Evolutionary conservation across 2,888 invertebrate genomes (phyloP).

Genomic region (Dromius quadrimaculatus): DNA sequence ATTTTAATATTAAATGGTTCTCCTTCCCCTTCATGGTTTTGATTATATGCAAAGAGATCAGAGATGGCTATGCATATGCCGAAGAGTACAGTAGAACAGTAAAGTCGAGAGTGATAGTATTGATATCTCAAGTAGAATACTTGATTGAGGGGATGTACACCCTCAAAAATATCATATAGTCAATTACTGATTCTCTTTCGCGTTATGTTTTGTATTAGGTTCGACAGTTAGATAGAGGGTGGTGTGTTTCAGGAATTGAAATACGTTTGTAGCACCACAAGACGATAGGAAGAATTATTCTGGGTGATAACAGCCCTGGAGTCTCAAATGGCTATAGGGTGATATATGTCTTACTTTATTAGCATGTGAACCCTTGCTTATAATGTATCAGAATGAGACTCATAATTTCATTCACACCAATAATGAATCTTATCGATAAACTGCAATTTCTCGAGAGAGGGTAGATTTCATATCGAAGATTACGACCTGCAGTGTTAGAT

Average conservation of each 20-base stretch:
- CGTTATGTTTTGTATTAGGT: slow-evolving; percentile 40
- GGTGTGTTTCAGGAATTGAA: neutral
- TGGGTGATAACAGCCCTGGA: too few relatives aligned
- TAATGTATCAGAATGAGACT: too few relatives aligned
- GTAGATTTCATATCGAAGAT: too few relatives aligned
- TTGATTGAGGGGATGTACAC: slow-evolving; percentile 8
- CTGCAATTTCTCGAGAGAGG: too few relatives aligned
- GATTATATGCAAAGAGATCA: slow-evolving; percentile 52
- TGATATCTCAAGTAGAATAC: neutral
- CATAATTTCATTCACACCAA: too few relatives aligned
- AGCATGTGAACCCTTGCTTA: too few relatives aligned
- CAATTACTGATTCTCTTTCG: slow-evolving; percentile 49
- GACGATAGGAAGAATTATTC: too few relatives aligned
- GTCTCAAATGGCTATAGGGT: too few relatives aligned
- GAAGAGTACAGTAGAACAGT: slow-evolving; percentile 41
- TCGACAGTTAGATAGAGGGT: slow-evolving; percentile 1
- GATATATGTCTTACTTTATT: too few relatives aligned
- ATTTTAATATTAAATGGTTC: slow-evolving; percentile 51
- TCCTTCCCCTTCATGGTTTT: slow-evolving; percentile 40
- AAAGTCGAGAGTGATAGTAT: neutral
- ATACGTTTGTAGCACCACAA: too few relatives aligned
- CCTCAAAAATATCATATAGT: slow-evolving; percentile 52
- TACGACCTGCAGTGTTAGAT: too few relatives aligned
- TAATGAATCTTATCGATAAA: too few relatives aligned
- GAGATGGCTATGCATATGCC: slow-evolving; percentile 49